Base-by-base conservation (phyloP, 2,797 vertebrate genomes). In the Pelochelys cantorii region DNA sequence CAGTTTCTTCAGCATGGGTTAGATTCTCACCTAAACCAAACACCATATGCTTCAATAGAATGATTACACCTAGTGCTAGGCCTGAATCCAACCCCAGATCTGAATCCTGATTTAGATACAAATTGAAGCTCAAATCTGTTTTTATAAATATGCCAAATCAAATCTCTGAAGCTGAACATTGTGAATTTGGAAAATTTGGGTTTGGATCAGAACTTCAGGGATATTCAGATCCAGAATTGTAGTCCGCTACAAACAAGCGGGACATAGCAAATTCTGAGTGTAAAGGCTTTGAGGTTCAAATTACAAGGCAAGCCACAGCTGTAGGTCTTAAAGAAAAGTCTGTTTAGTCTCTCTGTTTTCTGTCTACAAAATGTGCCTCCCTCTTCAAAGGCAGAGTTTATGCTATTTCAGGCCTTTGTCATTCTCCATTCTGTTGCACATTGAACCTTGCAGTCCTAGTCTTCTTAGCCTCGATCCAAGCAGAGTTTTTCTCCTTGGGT, bases 51-150 rank as follows among this genome's bases (percentile, higher is more conserved):
- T 79, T 95, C 59, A 81, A 77, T 2, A 5, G 74, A 83, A 17
- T 71, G 81, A 71, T 60, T 62, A 57, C 82, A 87, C 56, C 79
- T 34, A 83, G 83, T 18, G 75, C 2, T 68, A 81, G 85, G 75
- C 17, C 68, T 6, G 25, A 86, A 90, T 6, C 3, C 80, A 75
- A 87, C 87, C 54, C 92, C 87, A 87, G 85, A 74, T 68, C 48
- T 92, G 22, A 8, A 34, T 65, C 93, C 53, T 82, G 56, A n/a
- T 92, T 93, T 85, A 85, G 71, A 23, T 89, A 22, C 54, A 79
- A 65, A n/a, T 56, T 92, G 83, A 90, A 93, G 79, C 1, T 0
- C 3, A 71, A 56, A 79, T 25, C 31, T 88, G 42, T 60, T 93
- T 91, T 75, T 93, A 83, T 74, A 62, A 52, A 54, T 65, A 71